A percentile compares a stretch with the other conserved stretches of the same genome.
phyloP scores from a whole-genome alignment of 2,113 vertebrate genomes.

The Rhineura floridana region DNA sequence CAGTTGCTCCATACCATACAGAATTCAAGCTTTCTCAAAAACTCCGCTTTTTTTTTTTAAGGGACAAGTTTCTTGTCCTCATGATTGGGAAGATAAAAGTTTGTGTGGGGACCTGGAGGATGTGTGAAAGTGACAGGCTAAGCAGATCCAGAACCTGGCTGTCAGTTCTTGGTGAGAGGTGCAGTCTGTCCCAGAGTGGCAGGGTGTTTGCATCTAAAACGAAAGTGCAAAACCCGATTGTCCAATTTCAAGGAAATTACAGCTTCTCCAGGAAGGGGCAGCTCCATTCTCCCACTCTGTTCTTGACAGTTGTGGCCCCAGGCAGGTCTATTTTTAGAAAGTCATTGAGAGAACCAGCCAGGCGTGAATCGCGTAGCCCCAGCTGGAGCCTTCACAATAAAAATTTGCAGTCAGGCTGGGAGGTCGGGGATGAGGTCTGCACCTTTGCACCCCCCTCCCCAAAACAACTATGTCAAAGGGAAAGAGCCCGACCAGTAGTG shows the following conservation, averaged over 20 bases:
- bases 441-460: background rate
- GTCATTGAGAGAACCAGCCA: constrained; percentile 73
- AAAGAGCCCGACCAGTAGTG: accelerated
- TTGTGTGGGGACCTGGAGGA: no score
- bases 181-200: constrained; percentile 5
- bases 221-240: constrained; percentile 21
- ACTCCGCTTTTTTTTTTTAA: background rate
- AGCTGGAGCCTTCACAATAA: constrained; percentile 34
- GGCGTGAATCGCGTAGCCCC: constrained; percentile 64
- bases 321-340: constrained; percentile 71
- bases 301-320: constrained; percentile 61
- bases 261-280: constrained; percentile 64
- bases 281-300: constrained; percentile 66
- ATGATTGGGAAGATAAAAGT: background rate
- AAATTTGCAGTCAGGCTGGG: background rate
- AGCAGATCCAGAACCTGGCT: background rate
- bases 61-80: background rate
- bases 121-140: background rate
- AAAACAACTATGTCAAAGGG: accelerated
- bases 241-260: constrained; percentile 25
- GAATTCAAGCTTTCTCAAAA: background rate
- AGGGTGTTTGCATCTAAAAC: constrained; percentile 46
- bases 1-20: background rate
- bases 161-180: constrained; percentile 17
- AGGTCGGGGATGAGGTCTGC: background rate